Evolutionary conservation across 2,113 vertebrate species (phyloP).

Genomic region (Thymallus thymallus): DNA sequence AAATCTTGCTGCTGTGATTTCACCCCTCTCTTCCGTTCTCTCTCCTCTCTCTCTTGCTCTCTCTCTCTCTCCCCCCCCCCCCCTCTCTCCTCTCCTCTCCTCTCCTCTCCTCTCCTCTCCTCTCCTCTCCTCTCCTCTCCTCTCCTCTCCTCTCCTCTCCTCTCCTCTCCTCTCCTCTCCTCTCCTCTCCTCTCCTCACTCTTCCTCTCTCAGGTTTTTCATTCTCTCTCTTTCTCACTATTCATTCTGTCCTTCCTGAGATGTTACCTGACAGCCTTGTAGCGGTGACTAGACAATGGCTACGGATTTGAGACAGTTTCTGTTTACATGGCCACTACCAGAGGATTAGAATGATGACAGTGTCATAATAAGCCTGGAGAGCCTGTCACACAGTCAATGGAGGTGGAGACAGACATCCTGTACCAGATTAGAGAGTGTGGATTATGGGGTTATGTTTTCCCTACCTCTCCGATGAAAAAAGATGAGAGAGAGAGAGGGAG

Average conservation of each 20-base stretch:
- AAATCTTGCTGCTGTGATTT: too few relatives aligned
- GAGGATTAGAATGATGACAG: slow-evolving; percentile 65
- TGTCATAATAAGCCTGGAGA: slow-evolving; percentile 42
- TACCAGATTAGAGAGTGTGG: slow-evolving; percentile 52
- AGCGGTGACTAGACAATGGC: slow-evolving; percentile 61
- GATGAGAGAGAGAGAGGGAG: slow-evolving; percentile 14
- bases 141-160: too few relatives aligned
- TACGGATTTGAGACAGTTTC: slow-evolving; percentile 35
- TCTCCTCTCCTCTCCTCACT: not conserved
- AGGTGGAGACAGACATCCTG: slow-evolving; percentile 63
- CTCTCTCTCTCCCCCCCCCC: slow-evolving; percentile 21
- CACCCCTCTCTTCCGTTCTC: slow-evolving; percentile 10
- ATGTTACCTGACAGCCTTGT: slow-evolving; percentile 39
- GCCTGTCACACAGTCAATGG: slow-evolving; percentile 42
- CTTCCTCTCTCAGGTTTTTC: slow-evolving; percentile 8
- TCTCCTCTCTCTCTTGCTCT: slow-evolving; percentile 16
- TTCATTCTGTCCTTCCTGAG: slow-evolving; percentile 30
- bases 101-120: too few relatives aligned
- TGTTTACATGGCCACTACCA: slow-evolving; percentile 53
- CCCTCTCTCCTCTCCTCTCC: too few relatives aligned
- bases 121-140: too few relatives aligned
- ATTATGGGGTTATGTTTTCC: slow-evolving; percentile 55
- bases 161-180: not conserved
- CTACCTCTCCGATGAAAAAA: slow-evolving; percentile 56
- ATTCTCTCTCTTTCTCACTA: not conserved